Base-by-base conservation (phyloP, 1,140 invertebrate genomes). In the Heliconius melpomene region DNA sequence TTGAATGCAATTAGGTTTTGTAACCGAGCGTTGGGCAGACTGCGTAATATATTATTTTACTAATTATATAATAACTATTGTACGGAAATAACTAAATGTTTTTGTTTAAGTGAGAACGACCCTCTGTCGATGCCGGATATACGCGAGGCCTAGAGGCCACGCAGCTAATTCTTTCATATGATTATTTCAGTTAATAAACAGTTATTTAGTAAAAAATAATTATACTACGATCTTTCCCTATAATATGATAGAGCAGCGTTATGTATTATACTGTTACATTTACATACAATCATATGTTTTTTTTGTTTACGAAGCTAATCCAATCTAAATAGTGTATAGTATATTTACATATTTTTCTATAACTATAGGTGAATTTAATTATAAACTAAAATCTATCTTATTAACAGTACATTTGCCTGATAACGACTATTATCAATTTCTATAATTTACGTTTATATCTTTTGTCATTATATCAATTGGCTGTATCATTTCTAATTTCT, bases 31-130 rank as follows among this genome's bases (percentile, higher is more conserved):
- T 73, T 66, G 72, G 70, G 74, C 75, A 66, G 29, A 72, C 60
- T 74, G 70, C 75, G 77, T 78, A 81, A 83, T 79, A 54, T 76
- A 79, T 81, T 74, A 81, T 80, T 84, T 80, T 80, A 79, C 76
- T 83, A 85, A 86, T 84, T 83, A 78, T 70, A 77, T 87, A 66
- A 66, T 87, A 66, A 66, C 90, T 88, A 83, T 75, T 81, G 72
- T 84, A 83, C 88, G 88, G 89, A 90, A 91, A 86, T 84, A 75
- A 84, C 81, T 84, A 89, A 90, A 88, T 85, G 81, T 86, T 89
- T 83, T 89, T 89, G 85, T 85, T 89, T 81, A 57, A 88, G 88
- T 91, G 87, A 89, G 90, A 93, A 90, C 88, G 92, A 87, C 90
- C 89, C 88, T 90, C 87, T 79, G 74, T 52, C 84, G 84, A 85